A percentile compares a stretch with the other conserved stretches of the same genome.
Evolutionary conservation across 2,888 invertebrate genomes (phyloP).

Genomic region (Cacoxenus indagator): DNA sequence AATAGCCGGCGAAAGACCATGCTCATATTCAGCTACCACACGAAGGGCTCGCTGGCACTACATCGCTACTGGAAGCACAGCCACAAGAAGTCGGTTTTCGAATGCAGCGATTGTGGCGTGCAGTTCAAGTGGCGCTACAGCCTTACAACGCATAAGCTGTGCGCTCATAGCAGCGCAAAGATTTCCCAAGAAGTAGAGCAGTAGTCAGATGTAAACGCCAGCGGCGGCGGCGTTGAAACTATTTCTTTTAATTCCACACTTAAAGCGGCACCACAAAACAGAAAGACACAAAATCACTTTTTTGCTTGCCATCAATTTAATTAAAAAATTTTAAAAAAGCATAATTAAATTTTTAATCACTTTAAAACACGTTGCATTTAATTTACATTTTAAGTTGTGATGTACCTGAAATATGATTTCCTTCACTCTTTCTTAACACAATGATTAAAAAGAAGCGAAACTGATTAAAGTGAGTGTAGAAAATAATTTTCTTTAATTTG

Average conservation of each 20-base stretch:
- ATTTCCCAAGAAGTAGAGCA: no score
- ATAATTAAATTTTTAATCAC: conserved; percentile 11
- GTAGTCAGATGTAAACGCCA: not conserved
- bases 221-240: not conserved
- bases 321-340: conserved; percentile 34
- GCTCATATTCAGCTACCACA: conserved; percentile 71
- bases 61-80: conserved; percentile 73
- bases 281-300: conserved; percentile 21
- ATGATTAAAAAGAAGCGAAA: conserved; percentile 24
- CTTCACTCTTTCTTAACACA: conserved; percentile 36
- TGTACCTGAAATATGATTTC: conserved; percentile 71
- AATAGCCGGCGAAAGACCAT: conserved; percentile 42
- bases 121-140: conserved; percentile 62
- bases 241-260: conserved; percentile 39
- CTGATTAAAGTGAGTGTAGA: conserved; percentile 27
- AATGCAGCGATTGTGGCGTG: conserved; percentile 57
- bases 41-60: conserved; percentile 71
- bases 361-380: conserved; percentile 56
- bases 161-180: conserved; percentile 45
- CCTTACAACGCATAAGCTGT: conserved; percentile 62
- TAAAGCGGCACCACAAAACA: not conserved
- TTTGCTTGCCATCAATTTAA: conserved; percentile 52
- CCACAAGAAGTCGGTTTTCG: conserved; percentile 24
- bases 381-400: conserved; percentile 70
- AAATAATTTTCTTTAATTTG: conserved; percentile 35